Evolutionary conservation across 2,888 invertebrate species (phyloP), one percentile per base, ranked within the genome.

Genomic region (Notocelia uddmanniana): DNA sequence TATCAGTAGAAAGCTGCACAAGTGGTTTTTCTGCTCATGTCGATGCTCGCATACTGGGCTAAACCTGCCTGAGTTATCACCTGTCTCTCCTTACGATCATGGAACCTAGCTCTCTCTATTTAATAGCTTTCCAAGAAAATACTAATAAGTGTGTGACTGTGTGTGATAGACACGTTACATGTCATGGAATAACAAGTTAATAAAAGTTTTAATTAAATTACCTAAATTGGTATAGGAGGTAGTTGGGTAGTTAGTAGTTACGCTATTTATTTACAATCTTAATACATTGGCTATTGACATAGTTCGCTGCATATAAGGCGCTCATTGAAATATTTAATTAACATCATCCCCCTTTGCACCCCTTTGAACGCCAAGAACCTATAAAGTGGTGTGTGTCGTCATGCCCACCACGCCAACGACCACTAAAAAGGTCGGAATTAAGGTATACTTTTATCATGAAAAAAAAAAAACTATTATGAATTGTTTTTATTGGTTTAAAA

Each of bases 1-100:
- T 85, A 83, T 78, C 77, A 79, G 75, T 90, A 91, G 92, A 92
- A 92, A 92, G 91, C 86, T 76, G 84, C 79, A 76, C 80, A 77
- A 78, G 81, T 83, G 77, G 81, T 89, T 90, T 90, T 89, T 88
- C 86, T 84, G 80, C 76, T 76, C 76, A 80, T 80, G 83, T 77
- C 75, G 74, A 68, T 73, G 69, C 69, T 69, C 73, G 67, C 73
- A 76, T 78, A 76, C 73, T 76, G 76, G 77, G 76, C 77, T 78
- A 79, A 81, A 81, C 82, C 78, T 82, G 85, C 82, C 82, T 83
- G 79, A 84, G 83, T 84, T 89, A 88, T 88, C 87, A 86, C 88
- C 81, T 81, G 88, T 87, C 84, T 85, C 79, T 77, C 85, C 86
- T 83, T 86, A 84, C 83, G 77, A 76, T 78, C 81, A 76, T 80